phyloP scores from a whole-genome alignment of 2,888 invertebrate genomes.

The Scelioninae gen. 1 region DNA sequence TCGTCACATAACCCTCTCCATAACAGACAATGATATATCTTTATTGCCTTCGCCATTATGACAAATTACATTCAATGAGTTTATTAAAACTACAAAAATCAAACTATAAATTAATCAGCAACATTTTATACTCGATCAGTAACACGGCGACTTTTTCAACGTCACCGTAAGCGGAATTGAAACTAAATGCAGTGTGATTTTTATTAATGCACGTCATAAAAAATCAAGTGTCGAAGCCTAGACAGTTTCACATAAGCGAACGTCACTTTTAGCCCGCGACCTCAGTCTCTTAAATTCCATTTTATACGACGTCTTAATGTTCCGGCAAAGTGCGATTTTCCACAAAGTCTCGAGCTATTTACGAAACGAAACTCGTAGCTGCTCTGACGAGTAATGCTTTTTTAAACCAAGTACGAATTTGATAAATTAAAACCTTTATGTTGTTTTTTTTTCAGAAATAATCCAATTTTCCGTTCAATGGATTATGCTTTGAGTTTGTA shows the following conservation, averaged over 20 bases:
- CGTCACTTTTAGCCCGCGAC: constrained; percentile 24
- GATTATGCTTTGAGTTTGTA: not conserved
- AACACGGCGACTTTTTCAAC: no score
- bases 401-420: constrained; percentile 1
- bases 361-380: constrained; percentile 10
- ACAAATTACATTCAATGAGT: no score
- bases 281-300: constrained; percentile 35
- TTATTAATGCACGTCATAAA: constrained; percentile 6
- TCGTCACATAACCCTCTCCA: not conserved
- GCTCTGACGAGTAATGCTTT: constrained; percentile 1
- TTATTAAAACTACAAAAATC: no score
- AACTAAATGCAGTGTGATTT: not conserved
- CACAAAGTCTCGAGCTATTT: constrained; percentile 28
- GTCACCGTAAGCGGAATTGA: no score
- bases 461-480: not conserved
- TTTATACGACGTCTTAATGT: constrained; percentile 32
- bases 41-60: not conserved
- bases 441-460: not conserved
- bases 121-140: no score
- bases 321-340: constrained; percentile 32
- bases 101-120: no score
- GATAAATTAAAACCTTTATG: not conserved
- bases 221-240: constrained; percentile 12
- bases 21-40: not conserved
- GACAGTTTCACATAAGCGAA: constrained; percentile 24